phyloP scores from a whole-genome alignment of 2,113 vertebrate species.

The Cynocephalus volans region DNA sequence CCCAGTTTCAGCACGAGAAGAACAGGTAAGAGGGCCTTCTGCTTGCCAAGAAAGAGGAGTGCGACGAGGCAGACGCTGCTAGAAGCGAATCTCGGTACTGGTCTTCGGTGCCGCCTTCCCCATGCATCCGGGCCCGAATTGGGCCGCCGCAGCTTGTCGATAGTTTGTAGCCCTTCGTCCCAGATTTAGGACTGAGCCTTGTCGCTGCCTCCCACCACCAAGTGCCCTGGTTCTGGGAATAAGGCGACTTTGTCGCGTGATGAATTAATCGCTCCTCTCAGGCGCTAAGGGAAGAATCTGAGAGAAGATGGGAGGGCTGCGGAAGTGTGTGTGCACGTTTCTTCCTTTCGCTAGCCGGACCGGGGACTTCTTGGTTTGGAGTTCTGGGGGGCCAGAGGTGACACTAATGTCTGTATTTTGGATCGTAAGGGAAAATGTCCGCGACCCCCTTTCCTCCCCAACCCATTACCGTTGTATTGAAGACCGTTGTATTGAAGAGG shows the following conservation, averaged over 20 bases:
- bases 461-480: no score
- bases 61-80: not conserved
- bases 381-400: not conserved
- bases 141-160: not conserved
- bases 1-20: no score
- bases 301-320: fast-evolving
- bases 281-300: not conserved
- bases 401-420: conserved; percentile 61
- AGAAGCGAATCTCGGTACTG: not conserved
- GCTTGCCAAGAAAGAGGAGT: not conserved
- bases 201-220: not conserved
- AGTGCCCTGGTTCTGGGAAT: not conserved
- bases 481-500: no score
- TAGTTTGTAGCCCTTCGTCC: not conserved
- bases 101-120: not conserved
- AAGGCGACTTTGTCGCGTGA: not conserved
- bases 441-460: conserved; percentile 78
- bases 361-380: not conserved
- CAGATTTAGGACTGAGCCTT: not conserved
- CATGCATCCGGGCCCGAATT: fast-evolving
- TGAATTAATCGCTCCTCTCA: not conserved
- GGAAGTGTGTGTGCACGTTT: not conserved
- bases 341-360: not conserved
- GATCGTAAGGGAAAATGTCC: conserved; percentile 90
- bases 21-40: conserved; percentile 39